phyloP scores from a whole-genome alignment of 2,797 vertebrate species.

The Atherinosoma microstoma region DNA sequence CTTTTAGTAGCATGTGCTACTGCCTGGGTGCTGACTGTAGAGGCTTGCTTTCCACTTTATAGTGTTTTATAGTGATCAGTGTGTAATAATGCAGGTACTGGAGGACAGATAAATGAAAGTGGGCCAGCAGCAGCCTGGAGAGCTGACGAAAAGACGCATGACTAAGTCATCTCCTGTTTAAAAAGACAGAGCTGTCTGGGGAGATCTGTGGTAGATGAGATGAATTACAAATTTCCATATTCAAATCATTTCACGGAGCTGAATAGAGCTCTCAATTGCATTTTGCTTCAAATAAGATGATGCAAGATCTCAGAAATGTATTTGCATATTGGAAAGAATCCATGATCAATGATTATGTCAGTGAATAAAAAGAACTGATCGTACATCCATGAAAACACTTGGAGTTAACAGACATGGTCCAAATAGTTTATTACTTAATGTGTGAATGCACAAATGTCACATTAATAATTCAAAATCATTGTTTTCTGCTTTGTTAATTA shows the following conservation, averaged over 20 bases:
- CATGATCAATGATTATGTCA: not conserved
- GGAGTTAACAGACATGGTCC: not conserved
- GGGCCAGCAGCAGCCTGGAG: slow-evolving; percentile 50
- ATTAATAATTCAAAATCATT: slow-evolving; percentile 16
- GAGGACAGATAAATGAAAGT: slow-evolving; percentile 39
- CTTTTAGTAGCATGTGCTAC: not conserved
- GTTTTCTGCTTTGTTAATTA: slow-evolving; percentile 13
- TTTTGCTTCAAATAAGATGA: not conserved
- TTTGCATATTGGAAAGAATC: not conserved
- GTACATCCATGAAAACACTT: not conserved
- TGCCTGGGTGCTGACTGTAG: not conserved
- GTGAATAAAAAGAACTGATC: not conserved
- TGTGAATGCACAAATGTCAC: slow-evolving; percentile 39
- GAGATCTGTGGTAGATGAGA: slow-evolving; percentile 16
- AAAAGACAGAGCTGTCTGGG: slow-evolving; percentile 40
- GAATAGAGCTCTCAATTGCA: not conserved
- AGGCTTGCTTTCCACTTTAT: not conserved
- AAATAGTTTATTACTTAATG: slow-evolving; percentile 35
- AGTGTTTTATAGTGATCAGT: slow-evolving; percentile 5
- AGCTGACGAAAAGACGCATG: slow-evolving; percentile 39
- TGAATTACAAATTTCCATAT: slow-evolving; percentile 23
- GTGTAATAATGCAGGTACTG: slow-evolving; percentile 13
- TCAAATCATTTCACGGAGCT: slow-evolving; percentile 4
- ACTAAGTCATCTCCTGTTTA: slow-evolving; percentile 22
- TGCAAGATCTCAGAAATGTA: not conserved